Percentiles rank a stretch among this genome's conserved stretches.
phyloP scores from a whole-genome alignment of 2,888 invertebrate species.

The Rapana venosa region DNA sequence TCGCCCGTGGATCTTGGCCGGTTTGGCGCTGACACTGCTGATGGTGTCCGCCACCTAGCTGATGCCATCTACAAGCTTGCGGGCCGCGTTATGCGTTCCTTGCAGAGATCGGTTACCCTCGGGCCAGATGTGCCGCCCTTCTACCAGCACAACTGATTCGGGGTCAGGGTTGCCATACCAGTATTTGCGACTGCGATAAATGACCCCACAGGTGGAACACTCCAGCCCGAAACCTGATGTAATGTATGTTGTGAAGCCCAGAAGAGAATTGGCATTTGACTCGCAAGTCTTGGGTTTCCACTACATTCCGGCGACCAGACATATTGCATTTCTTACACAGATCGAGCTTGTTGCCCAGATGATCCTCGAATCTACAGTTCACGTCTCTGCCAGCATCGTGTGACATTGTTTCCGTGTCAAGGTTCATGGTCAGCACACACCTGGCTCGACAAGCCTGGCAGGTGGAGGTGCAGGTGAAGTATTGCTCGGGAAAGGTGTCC shows the following conservation, averaged over 20 bases:
- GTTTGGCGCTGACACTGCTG: constrained; percentile 84
- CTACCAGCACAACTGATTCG: constrained; percentile 84
- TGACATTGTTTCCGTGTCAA: constrained; percentile 70
- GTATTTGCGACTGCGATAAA: constrained; percentile 86
- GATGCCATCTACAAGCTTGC: constrained; percentile 84
- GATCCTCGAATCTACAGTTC: constrained; percentile 84
- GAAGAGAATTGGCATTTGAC: constrained; percentile 82
- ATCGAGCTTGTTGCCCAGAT: constrained; percentile 83
- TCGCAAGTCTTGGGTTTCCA: constrained; percentile 81
- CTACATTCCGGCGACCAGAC: constrained; percentile 83
- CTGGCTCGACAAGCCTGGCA: constrained; percentile 85
- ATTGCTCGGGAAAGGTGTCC: constrained; percentile 87
- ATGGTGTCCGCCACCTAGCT: constrained; percentile 84
- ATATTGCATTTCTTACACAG: constrained; percentile 81
- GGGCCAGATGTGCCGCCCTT: constrained; percentile 86
- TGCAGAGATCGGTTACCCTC: constrained; percentile 73
- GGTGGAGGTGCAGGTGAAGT: constrained; percentile 86
- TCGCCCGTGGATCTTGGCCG: constrained; percentile 85
- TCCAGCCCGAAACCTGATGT: constrained; percentile 88
- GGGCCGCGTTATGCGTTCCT: constrained; percentile 82
- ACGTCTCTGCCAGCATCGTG: constrained; percentile 69
- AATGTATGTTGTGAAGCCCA: constrained; percentile 86
- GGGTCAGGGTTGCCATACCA: constrained; percentile 90
- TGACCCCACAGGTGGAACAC: constrained; percentile 87
- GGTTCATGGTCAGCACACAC: constrained; percentile 78